A percentile compares a stretch with the other conserved stretches of the same genome.
Conservation (phyloP, 2,888 invertebrate species). For the Drosophila mettleri region DNA sequence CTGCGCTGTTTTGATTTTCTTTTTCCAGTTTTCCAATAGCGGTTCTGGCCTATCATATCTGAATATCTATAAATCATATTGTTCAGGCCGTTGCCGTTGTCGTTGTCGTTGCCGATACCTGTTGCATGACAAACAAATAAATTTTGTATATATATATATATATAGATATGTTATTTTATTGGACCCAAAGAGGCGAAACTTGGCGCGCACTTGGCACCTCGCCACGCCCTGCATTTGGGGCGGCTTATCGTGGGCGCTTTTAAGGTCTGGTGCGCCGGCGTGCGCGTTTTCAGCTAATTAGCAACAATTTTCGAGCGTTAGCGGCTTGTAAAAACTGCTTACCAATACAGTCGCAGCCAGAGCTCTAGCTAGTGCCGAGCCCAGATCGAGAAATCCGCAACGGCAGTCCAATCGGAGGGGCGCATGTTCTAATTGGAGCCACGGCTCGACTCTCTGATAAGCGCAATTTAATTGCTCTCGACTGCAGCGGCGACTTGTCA, state of each 20-base stretch:
- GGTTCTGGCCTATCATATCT: neutral
- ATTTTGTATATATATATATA: constrained; percentile 4
- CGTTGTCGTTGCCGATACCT: constrained; percentile 12
- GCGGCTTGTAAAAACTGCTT: constrained; percentile 79
- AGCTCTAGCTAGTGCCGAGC: constrained; percentile 14
- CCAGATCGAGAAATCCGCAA: neutral
- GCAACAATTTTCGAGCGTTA: constrained; percentile 77
- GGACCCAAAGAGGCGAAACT: constrained; percentile 10
- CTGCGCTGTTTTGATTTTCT: neutral
- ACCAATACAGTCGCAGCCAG: constrained; percentile 40
- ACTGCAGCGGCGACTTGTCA: constrained; percentile 39
- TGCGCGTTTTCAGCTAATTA: constrained; percentile 73
- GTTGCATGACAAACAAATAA: constrained; percentile 46
- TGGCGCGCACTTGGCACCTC: constrained; percentile 10
- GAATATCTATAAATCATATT: constrained; percentile 14
- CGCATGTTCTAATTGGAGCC: constrained; percentile 66
- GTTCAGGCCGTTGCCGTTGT: constrained; percentile 6
- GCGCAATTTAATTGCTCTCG: constrained; percentile 72
- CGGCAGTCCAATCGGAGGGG: constrained; percentile 5
- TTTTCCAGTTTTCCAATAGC: neutral
- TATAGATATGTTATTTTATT: constrained; percentile 40
- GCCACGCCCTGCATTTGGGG: constrained; percentile 7
- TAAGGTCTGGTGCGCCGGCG: constrained; percentile 78
- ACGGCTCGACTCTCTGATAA: constrained; percentile 69
- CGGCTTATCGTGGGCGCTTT: constrained; percentile 52